These are phyloP conservation scores for Neosalanx taihuensis DNA, from an alignment of 2,797 vertebrate species.

Conservation along the genomic window DNA sequence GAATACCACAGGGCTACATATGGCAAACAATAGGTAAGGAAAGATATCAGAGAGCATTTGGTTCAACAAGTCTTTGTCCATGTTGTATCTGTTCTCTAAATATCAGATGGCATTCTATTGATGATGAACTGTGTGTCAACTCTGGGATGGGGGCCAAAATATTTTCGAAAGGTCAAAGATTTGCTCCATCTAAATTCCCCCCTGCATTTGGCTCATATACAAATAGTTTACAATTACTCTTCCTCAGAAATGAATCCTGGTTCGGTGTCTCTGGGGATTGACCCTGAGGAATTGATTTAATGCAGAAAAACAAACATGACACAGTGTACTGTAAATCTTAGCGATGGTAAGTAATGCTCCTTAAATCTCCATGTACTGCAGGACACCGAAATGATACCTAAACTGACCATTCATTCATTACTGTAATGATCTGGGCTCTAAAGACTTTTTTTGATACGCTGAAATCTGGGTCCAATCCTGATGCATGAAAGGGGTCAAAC, in stretches of 20 bases:
- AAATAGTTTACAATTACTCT: constrained; percentile 52
- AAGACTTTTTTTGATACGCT: constrained; percentile 2
- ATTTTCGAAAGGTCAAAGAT: constrained; percentile 67
- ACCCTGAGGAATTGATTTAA: constrained; percentile 41
- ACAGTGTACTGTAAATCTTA: constrained; percentile 25
- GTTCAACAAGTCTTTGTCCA: constrained; percentile 30
- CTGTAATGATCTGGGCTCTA: neutral
- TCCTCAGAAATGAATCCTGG: constrained; percentile 43
- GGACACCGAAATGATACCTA: neutral
- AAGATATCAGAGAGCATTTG: constrained; percentile 40
- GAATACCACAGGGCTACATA: constrained; percentile 55
- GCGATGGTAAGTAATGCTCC: constrained; percentile 14
- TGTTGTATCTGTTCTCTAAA: constrained; percentile 49
- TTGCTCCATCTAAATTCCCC: constrained; percentile 58
- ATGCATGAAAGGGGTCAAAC: neutral
- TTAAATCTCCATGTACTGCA: constrained; percentile 16
- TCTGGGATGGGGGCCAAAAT: constrained; percentile 47
- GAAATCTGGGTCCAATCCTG: neutral
- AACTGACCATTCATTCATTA: neutral
- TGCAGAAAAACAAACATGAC: constrained; percentile 39
- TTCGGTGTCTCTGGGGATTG: constrained; percentile 31
- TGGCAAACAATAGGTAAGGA: constrained; percentile 39
- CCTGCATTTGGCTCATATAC: constrained; percentile 55
- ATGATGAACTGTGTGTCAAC: constrained; percentile 50
- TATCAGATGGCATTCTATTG: constrained; percentile 49